Evolutionary conservation across 2,797 vertebrate species (phyloP).

Genomic region (Peromyscus melanophrys): DNA sequence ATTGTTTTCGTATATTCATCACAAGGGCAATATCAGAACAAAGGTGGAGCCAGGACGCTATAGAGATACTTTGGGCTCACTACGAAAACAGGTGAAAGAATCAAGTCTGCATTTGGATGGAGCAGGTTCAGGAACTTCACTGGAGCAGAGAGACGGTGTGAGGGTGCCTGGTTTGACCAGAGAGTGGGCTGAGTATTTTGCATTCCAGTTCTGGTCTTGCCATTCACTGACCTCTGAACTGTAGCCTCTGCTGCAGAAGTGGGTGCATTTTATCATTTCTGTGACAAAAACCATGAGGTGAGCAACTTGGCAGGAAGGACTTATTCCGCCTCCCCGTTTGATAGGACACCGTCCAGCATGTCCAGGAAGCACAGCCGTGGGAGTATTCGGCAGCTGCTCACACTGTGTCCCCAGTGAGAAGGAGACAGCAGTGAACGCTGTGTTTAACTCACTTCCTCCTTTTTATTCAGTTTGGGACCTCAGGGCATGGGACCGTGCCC

Average conservation of each 20-base stretch:
- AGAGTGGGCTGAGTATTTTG: slow-evolving; percentile 24
- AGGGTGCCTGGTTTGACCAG: background rate
- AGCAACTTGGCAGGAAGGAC: background rate
- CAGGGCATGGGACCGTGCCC: background rate
- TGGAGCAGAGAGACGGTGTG: background rate
- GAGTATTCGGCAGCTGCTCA: background rate
- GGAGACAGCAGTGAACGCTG: background rate
- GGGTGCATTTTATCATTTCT: background rate
- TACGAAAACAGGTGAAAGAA: slow-evolving; percentile 42
- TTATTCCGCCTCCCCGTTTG: background rate
- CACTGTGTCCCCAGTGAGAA: background rate
- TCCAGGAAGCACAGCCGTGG: background rate
- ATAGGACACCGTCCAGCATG: background rate
- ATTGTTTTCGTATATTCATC: background rate
- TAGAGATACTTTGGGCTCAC: slow-evolving; percentile 37
- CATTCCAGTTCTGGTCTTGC: background rate
- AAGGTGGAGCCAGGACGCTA: background rate
- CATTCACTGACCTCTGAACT: slow-evolving; percentile 43
- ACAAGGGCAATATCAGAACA: slow-evolving; percentile 49
- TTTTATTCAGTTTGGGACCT: background rate
- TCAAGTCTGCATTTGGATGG: slow-evolving; percentile 28
- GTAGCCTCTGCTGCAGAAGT: slow-evolving; percentile 29
- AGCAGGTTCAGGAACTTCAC: background rate
- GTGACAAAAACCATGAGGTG: background rate
- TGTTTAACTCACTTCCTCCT: background rate